phyloP scores from a whole-genome alignment of 2,888 invertebrate species.

The Papilio demoleus region DNA sequence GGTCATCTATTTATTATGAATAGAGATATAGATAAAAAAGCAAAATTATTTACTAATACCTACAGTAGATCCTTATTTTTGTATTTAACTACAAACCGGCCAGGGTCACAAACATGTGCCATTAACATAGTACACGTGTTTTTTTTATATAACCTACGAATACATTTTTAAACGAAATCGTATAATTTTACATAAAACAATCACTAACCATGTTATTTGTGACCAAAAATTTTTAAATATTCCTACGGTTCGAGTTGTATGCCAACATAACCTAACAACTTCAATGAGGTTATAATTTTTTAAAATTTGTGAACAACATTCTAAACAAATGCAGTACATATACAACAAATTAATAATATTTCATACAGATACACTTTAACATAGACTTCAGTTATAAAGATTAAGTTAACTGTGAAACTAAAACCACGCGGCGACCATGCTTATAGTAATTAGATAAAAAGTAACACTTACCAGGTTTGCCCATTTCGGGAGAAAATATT shows the following conservation, averaged over 20 bases:
- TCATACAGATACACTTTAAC: background rate
- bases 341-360: background rate
- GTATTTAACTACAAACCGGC: no score
- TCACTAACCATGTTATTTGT: background rate
- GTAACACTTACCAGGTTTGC: conserved; percentile 70
- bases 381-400: background rate
- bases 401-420: background rate
- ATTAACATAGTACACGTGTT: conserved; percentile 22
- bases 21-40: no score
- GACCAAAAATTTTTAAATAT: no score
- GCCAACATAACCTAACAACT: background rate
- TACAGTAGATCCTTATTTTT: no score
- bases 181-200: no score
- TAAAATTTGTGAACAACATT: background rate
- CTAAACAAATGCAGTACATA: background rate
- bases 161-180: background rate
- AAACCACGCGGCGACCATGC: conserved; percentile 54
- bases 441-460: conserved; percentile 40
- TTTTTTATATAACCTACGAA: conserved; percentile 10
- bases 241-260: no score
- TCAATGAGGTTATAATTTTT: background rate
- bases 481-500: conserved; percentile 55
- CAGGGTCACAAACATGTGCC: conserved; percentile 9
- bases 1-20: no score
- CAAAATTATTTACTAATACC: no score